Conservation (phyloP, 2,113 vertebrate genomes). For the Noctilio leporinus region DNA sequence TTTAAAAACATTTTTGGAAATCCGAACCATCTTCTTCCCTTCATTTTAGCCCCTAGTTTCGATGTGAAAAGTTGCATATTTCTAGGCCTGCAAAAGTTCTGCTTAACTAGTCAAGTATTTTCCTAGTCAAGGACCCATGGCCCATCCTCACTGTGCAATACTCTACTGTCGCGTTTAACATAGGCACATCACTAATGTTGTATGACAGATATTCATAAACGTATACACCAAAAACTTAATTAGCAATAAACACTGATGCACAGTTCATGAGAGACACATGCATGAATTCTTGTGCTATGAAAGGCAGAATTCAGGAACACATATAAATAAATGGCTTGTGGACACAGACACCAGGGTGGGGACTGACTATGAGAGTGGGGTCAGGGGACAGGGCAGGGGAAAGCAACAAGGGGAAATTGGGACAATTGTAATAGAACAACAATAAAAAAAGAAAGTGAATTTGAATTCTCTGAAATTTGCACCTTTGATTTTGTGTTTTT, state of each 20-base stretch:
- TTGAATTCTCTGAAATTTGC: background rate
- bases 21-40: background rate
- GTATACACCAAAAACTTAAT: background rate
- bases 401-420: too few species aligned
- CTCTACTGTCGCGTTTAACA: background rate
- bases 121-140: background rate
- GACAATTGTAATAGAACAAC: too few species aligned
- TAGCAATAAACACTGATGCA: background rate
- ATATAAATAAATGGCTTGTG: too few species aligned
- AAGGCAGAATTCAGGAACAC: background rate
- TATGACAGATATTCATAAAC: background rate
- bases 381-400: too few species aligned
- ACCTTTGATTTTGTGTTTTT: background rate
- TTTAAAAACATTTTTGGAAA: slow-evolving; percentile 20
- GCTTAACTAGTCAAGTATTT: background rate
- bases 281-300: background rate
- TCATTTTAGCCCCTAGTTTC: slow-evolving; percentile 26
- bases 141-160: too few species aligned
- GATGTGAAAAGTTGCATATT: background rate
- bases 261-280: background rate
- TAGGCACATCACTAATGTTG: background rate
- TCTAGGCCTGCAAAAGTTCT: background rate
- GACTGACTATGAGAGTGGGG: too few species aligned
- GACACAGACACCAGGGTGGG: too few species aligned
- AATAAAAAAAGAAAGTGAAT: too few species aligned